Conservation (phyloP, 1,140 invertebrate species). For the Sarcophaga bullata region DNA sequence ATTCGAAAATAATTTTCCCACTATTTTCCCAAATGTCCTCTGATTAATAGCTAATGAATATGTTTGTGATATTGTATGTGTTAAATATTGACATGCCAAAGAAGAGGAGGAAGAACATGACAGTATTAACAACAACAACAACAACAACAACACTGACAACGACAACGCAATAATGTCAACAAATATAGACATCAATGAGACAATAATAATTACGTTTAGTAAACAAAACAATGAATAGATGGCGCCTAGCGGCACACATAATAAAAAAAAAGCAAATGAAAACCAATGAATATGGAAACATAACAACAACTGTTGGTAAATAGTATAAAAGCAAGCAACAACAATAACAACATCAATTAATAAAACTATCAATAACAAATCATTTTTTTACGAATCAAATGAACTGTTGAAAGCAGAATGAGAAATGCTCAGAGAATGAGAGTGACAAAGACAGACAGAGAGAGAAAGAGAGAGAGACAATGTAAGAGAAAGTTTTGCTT, state of each 20-base stretch:
- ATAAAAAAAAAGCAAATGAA: neutral
- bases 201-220: constrained; percentile 8
- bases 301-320: neutral
- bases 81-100: neutral
- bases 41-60: neutral
- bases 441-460: neutral
- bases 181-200: constrained; percentile 24
- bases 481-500: neutral
- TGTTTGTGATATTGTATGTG: neutral
- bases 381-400: too few relatives aligned
- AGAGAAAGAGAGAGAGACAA: neutral
- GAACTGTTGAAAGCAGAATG: neutral
- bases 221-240: constrained; percentile 28
- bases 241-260: constrained; percentile 40
- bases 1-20: too few relatives aligned
- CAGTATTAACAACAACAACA: neutral
- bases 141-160: constrained; percentile 17
- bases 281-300: neutral
- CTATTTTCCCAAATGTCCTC: neutral
- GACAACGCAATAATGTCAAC: constrained; percentile 7
- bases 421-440: neutral
- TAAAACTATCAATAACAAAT: too few relatives aligned
- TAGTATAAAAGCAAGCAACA: neutral
- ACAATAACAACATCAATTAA: neutral
- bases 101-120: neutral